These are phyloP conservation scores for Campylorhamphus procurvoides DNA, from an alignment of 2,113 vertebrate species.

Conservation along the genomic window DNA sequence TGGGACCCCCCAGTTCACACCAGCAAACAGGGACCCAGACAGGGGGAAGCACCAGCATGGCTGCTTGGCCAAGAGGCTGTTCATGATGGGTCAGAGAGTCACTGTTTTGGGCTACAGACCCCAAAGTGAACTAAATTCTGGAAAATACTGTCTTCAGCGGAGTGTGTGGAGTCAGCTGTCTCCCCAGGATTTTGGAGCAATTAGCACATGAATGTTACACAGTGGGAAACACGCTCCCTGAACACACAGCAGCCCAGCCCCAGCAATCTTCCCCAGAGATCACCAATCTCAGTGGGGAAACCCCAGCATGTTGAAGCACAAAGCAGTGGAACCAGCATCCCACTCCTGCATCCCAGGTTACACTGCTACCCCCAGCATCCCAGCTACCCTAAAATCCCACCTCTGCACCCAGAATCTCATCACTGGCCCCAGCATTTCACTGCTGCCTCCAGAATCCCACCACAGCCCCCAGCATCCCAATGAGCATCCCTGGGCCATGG, in stretches of 20 bases:
- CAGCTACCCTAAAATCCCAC: accelerated
- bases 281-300: neutral
- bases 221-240: neutral
- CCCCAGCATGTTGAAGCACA: accelerated
- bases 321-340: neutral
- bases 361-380: too few species aligned
- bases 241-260: neutral
- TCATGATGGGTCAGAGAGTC: accelerated
- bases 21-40: neutral
- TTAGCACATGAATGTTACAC: accelerated
- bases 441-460: neutral
- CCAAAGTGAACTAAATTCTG: neutral
- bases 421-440: accelerated
- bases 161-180: neutral
- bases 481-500: accelerated
- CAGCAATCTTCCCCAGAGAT: neutral
- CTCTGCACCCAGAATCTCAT: accelerated
- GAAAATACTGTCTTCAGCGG: neutral
- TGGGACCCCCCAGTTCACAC: neutral
- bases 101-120: neutral
- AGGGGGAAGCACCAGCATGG: accelerated
- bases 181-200: neutral
- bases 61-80: neutral
- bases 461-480: neutral
- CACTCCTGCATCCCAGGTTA: neutral